A percentile compares a stretch with the other conserved stretches of the same genome.
Conservation (phyloP, 1,140 invertebrate species). For the Euschistus heros region DNA sequence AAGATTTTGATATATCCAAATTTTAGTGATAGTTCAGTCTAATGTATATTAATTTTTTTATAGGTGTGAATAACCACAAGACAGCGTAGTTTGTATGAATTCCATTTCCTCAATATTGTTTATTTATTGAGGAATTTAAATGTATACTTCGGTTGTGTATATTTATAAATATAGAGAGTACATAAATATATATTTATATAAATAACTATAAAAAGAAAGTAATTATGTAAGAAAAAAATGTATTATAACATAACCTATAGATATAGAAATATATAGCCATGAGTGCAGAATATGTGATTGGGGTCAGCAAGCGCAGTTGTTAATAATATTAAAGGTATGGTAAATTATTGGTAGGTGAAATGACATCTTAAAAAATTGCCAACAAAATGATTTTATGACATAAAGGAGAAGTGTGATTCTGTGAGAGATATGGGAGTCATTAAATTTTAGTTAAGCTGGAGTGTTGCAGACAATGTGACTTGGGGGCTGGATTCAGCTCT, state of each 20-base stretch:
- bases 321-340: conserved; percentile 4
- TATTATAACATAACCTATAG: conserved; percentile 20
- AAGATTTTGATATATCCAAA: no score
- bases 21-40: background rate
- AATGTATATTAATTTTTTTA: conserved; percentile 24
- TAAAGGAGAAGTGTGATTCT: background rate
- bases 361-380: no score
- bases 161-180: conserved; percentile 13
- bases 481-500: conserved; percentile 19
- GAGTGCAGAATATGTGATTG: conserved; percentile 36
- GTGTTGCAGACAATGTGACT: conserved; percentile 32
- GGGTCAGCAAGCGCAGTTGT: conserved; percentile 32
- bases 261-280: conserved; percentile 28
- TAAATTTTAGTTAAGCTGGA: background rate
- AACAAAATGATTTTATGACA: no score
- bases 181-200: conserved; percentile 18
- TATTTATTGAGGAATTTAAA: conserved; percentile 11
- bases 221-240: conserved; percentile 20
- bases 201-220: conserved; percentile 11
- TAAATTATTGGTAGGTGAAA: conserved; percentile 5
- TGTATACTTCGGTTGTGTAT: conserved; percentile 22
- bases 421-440: no score
- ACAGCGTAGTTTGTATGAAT: conserved; percentile 27
- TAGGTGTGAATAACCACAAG: conserved; percentile 32
- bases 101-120: conserved; percentile 8